Evolutionary conservation across 53 echinoderm and acorn worm species (phyloP), one percentile per base, ranked within the genome.

Genomic region (Holothuria scabra): DNA sequence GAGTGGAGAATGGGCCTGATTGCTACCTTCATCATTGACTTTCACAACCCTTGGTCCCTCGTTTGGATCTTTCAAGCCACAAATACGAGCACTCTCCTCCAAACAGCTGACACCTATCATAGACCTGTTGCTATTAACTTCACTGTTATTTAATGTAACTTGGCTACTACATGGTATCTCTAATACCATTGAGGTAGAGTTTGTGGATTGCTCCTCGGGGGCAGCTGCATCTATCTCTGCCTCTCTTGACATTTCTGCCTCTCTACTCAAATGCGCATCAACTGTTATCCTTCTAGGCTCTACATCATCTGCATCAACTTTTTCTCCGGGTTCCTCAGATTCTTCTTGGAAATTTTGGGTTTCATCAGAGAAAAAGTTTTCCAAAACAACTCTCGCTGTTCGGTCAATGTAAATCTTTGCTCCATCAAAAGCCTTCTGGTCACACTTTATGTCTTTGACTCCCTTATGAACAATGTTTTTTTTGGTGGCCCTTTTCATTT

Each of bases 1-100:
- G 44, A 71, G 71, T 14, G 68, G 68, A 41, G 71, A 71, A 0
- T 71, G 48, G 11, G 21, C 7, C 22, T 71, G 71, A 41, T 23
- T 25, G 44, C 35, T 23, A 24, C 44, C 44, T 23, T 46, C 44
- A 25, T 71, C 46, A n/a, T n/a, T 48, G 8, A 71, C 46, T 20
- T 71, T 71, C 18, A 71, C 20, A n/a, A 71, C 71, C 25, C 71
- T 41, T 20, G 71, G 71, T 20, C 24, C 8, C 46, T 71, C 71
- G 2, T 71, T 46, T 41, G 71, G 71, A 34, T 71, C 71, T 25
- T 71, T 71, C 38, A 71, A 20, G 31, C 70, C 70, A 70, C 70
- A 70, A 21, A 70, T 70, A 22, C 70, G 70, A 41, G 70, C 70
- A 46, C 70, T 70, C n/a, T 70, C 70, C 21, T 70, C 70, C 9